These are phyloP conservation scores for Amphipoea lucens DNA, from an alignment of 2,888 invertebrate genomes.

Conservation along the genomic window DNA sequence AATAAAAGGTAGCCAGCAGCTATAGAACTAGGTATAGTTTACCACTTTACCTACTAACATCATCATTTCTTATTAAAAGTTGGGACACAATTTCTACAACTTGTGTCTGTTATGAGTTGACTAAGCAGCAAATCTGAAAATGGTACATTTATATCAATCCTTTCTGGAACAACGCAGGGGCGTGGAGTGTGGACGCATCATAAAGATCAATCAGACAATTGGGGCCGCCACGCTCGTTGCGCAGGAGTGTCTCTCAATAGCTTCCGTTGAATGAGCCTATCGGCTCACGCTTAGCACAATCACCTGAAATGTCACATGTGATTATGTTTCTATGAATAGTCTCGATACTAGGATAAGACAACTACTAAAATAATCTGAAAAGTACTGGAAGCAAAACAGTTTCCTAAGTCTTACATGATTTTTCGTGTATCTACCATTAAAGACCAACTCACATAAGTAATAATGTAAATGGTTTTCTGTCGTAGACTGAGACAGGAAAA, in stretches of 20 bases:
- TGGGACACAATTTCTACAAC: neutral
- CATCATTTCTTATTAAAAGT: constrained; percentile 1
- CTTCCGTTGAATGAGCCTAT: constrained; percentile 79
- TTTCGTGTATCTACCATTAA: neutral
- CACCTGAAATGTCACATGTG: constrained; percentile 39
- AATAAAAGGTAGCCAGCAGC: neutral
- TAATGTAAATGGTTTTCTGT: neutral
- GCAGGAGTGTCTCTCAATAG: constrained; percentile 87
- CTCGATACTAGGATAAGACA: neutral
- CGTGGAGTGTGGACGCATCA: constrained; percentile 83
- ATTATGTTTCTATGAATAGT: constrained; percentile 5
- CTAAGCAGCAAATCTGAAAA: constrained; percentile 38
- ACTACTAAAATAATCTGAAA: neutral
- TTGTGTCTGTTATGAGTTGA: neutral
- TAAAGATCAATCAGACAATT: constrained; percentile 90
- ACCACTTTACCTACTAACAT: neutral
- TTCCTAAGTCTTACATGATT: neutral
- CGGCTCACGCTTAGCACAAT: constrained; percentile 43
- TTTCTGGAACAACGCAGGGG: constrained; percentile 71
- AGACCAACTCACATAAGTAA: neutral
- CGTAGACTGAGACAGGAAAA: neutral
- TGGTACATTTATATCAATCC: constrained; percentile 65
- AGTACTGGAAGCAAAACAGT: neutral
- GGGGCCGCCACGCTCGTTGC: constrained; percentile 86
- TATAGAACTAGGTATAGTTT: neutral